phyloP scores from a whole-genome alignment of 2,888 invertebrate genomes.

The Phortica okadai region DNA sequence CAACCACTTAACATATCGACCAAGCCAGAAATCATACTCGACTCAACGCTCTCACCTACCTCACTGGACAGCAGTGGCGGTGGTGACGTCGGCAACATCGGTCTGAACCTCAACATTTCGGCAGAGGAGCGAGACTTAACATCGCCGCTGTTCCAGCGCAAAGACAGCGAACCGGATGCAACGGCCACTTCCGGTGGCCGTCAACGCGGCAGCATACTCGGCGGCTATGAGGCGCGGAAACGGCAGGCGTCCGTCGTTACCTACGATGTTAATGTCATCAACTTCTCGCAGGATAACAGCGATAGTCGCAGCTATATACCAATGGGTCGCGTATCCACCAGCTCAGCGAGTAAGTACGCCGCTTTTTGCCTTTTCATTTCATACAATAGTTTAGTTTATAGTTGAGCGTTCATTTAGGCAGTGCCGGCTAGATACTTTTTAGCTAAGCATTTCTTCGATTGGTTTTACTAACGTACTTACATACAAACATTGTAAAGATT shows the following conservation, averaged over 20 bases:
- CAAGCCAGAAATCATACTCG: conserved; percentile 76
- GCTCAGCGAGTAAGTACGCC: conserved; percentile 75
- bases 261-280: conserved; percentile 76
- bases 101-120: conserved; percentile 42
- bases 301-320: conserved; percentile 76
- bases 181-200: conserved; percentile 50
- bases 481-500: too few species aligned
- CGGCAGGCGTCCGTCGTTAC: conserved; percentile 76
- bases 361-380: background rate
- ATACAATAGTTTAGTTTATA: background rate
- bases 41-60: conserved; percentile 74
- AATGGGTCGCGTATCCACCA: conserved; percentile 76
- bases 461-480: too few species aligned
- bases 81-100: conserved; percentile 40
- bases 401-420: background rate
- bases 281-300: conserved; percentile 75
- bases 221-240: conserved; percentile 73
- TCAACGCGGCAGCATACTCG: conserved; percentile 66
- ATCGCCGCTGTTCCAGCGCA: conserved; percentile 70
- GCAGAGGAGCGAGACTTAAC: conserved; percentile 70
- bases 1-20: conserved; percentile 68
- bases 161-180: conserved; percentile 66
- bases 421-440: too few species aligned
- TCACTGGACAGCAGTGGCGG: conserved; percentile 59
- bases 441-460: too few species aligned